Base-by-base conservation (phyloP, 2,888 invertebrate genomes). In the Palloptera scutellata region DNA sequence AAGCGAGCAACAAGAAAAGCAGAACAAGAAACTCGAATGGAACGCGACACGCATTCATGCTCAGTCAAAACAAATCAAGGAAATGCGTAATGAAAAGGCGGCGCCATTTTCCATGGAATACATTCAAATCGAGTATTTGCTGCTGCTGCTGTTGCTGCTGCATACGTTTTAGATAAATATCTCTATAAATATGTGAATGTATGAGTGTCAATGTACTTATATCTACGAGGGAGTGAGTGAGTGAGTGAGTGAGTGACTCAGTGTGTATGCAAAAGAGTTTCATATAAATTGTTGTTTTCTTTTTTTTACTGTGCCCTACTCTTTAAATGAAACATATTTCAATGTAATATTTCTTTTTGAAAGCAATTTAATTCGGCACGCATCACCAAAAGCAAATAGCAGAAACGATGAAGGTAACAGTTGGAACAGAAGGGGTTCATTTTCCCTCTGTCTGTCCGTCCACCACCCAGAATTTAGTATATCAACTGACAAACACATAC, bases 261-360 rank as follows among this genome's bases (percentile, higher is more conserved):
- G 41, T 42, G 19, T 59, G 8, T 48, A 3, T 48, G 15, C 15
- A 48, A n/a, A 12, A 48, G 12, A 48, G 3, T 5, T 48, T n/a
- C 45, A 43, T 43, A 43, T 12, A 43, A 11, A 43, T 9, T 43
- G 12, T 43, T n/a, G 12, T 12, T 48, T 12, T 48, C 2, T 48
- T 12, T 2, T n/a, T 48, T 2, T 48, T n/a, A n/a, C 12, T 5
- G 15, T 48, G 12, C 3, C 48, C 48, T 48, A 48, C 48, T 43
- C 9, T 43, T 11, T 48, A 48, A 48, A 12, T 48, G 48, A n/a
- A 48, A 48, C 12, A 59, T 42, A 65, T 60, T 60, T 65, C 60
- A 52, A 54, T 42, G 65, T 65, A 65, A 65, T 65, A 43, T 60
- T 60, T 65, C 65, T 65, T 60, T 65, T 48, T 48, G 8, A 12